These are phyloP conservation scores for Morone chrysops DNA, from an alignment of 2,113 vertebrate genomes.

Conservation along the genomic window DNA sequence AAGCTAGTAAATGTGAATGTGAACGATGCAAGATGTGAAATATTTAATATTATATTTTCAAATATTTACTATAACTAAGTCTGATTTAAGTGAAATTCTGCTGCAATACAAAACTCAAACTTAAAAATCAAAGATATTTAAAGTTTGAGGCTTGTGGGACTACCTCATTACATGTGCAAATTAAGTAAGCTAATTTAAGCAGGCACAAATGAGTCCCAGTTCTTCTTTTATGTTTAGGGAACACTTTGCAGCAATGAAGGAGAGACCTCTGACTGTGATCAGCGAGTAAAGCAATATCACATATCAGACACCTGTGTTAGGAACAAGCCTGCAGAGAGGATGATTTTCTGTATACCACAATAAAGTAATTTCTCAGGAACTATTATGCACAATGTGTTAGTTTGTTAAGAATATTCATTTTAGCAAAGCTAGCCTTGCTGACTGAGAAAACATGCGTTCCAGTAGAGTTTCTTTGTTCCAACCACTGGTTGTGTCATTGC, in stretches of 20 bases:
- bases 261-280: neutral
- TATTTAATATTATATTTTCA: too few relatives aligned
- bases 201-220: constrained; percentile 33
- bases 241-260: constrained; percentile 6
- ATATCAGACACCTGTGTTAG: constrained; percentile 6
- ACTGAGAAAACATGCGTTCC: neutral
- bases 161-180: constrained; percentile 15
- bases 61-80: neutral
- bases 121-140: neutral
- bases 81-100: neutral
- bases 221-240: constrained; percentile 3
- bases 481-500: neutral
- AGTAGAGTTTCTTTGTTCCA: neutral
- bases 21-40: too few relatives aligned
- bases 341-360: neutral
- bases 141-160: neutral
- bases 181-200: constrained; percentile 25
- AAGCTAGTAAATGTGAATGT: too few relatives aligned
- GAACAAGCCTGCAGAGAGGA: neutral
- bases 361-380: neutral
- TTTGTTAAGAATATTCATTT: neutral
- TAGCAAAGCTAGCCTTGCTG: neutral
- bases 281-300: neutral
- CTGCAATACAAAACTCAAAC: constrained; percentile 1
- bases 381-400: neutral